Base-by-base conservation (phyloP, 2,113 vertebrate species). In the Puma concolor region DNA sequence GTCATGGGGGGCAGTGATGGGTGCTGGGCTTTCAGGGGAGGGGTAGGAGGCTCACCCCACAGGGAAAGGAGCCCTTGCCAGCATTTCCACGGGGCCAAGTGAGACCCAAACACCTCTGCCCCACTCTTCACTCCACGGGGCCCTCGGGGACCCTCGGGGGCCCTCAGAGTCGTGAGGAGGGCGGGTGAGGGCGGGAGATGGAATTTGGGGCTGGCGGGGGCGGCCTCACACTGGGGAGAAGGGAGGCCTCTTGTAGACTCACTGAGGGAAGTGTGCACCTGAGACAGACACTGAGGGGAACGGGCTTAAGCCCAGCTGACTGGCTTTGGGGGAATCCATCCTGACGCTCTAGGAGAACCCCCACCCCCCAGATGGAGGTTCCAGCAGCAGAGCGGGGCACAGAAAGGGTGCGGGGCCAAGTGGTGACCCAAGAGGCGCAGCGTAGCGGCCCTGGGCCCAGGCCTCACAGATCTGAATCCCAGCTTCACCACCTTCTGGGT, bases 321-420 rank as follows among this genome's bases (percentile, higher is more conserved):
- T 29, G 29, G 60, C 60, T n/a, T 3, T 5, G 4, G 72, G 36
- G n/a, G 8, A 54, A 4, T 4, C n/a, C 41, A 7, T 4, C 33
- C 0, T 1, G 60, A 50, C 0, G 0, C 31, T 54, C 57, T 5
- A 0, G 0, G 1, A 29, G 69, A 50, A 29, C 71, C 21, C 21
- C 17, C 8, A 0, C 1, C 13, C 36, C 54, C 33, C 21, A 9
- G 10, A 21, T 2, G 1, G 10, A 19, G 31, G 31, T 48, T 15
- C 29, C 10, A 9, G n/a, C 0, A 16, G 72, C 5, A 6, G 72
- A 64, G 25, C 33, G 0, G 0, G 31, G 57, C n/a, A 44, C 38
- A 41, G 31, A 41, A 2, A 84, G 9, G 14, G 27, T 5, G 21
- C 15, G 38, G 52, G 72, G 71, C 64, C 27, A 13, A 31, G 29